Percentiles rank a stretch among this genome's conserved stretches.
Conservation (phyloP, 2,113 vertebrate genomes). For the Eulemur rufifrons region DNA sequence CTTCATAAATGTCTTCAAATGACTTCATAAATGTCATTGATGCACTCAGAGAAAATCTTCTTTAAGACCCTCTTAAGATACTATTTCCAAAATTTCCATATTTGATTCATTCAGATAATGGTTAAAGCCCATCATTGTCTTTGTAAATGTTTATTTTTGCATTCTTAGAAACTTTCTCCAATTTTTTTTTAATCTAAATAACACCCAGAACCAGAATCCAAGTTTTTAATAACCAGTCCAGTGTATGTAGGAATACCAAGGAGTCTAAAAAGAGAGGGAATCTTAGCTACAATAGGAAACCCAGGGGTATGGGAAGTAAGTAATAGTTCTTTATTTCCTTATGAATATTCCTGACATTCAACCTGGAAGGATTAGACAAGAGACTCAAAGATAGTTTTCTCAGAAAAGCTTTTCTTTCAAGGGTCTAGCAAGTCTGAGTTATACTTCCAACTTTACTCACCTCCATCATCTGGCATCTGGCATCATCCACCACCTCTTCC, state of each 20-base stretch:
- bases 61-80: neutral
- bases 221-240: conserved; percentile 13
- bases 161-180: conserved; percentile 43
- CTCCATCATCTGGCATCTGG: neutral
- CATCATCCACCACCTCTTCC: conserved; percentile 28
- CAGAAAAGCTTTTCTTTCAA: conserved; percentile 31
- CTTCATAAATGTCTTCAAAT: neutral
- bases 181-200: neutral
- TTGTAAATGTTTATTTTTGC: conserved; percentile 40
- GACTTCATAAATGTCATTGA: conserved; percentile 6
- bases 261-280: neutral
- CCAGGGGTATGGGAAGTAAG: neutral
- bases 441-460: neutral
- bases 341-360: neutral
- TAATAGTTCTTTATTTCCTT: neutral
- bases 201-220: neutral
- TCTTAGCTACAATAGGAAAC: neutral
- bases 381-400: conserved; percentile 28
- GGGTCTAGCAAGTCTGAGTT: neutral
- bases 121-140: neutral
- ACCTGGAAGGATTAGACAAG: neutral
- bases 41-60: neutral
- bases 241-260: neutral
- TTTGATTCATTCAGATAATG: conserved; percentile 36
- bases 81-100: neutral